Conservation (phyloP, 2,797 vertebrate genomes). For the Natrix natrix region DNA sequence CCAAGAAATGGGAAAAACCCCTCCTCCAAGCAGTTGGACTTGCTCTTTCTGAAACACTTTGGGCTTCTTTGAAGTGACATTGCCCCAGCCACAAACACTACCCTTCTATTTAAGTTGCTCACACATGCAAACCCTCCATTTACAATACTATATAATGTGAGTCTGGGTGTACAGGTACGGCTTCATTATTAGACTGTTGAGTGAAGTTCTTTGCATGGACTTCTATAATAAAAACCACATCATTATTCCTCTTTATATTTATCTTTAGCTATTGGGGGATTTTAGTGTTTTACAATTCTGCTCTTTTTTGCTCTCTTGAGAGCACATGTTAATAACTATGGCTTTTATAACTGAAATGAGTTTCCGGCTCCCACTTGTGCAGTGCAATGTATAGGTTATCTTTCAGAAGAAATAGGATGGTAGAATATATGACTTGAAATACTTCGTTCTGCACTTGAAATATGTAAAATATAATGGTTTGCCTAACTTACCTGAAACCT, state of each 20-base stretch:
- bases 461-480: background rate
- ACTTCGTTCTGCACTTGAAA: background rate
- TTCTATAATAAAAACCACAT: background rate
- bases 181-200: background rate
- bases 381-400: background rate
- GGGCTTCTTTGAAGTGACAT: background rate
- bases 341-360: background rate
- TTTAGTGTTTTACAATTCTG: background rate
- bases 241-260: background rate
- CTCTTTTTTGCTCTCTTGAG: background rate
- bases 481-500: background rate
- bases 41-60: background rate
- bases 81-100: background rate
- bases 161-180: background rate
- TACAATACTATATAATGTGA: background rate
- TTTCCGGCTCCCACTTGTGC: background rate
- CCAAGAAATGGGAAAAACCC: background rate
- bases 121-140: background rate
- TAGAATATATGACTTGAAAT: background rate
- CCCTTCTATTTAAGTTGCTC: background rate
- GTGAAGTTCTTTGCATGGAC: background rate
- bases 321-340: background rate
- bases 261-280: background rate
- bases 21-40: background rate
- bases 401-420: background rate